phyloP scores from a whole-genome alignment of 2,113 vertebrate genomes.

The Takifugu bimaculatus region DNA sequence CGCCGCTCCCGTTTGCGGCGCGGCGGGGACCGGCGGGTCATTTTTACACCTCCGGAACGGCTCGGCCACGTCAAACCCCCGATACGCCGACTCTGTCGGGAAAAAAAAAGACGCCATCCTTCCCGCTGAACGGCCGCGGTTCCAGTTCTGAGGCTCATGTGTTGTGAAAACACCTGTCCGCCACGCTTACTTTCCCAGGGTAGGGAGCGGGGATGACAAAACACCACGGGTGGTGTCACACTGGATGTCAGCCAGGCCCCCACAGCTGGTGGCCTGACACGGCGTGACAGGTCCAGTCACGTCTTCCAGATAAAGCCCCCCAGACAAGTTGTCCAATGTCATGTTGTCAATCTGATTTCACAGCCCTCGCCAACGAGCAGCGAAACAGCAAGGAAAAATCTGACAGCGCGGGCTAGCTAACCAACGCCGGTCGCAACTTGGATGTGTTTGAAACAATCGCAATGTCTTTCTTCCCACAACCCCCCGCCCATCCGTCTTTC shows the following conservation, averaged over 20 bases:
- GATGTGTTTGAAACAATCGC: background rate
- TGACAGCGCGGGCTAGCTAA: slow-evolving; percentile 4
- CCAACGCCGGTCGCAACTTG: background rate
- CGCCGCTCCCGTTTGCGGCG: background rate
- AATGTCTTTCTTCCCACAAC: background rate
- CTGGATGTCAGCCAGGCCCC: slow-evolving; percentile 60
- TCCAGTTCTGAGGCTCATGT: slow-evolving; percentile 50
- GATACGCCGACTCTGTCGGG: slow-evolving; percentile 12
- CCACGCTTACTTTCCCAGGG: slow-evolving; percentile 46
- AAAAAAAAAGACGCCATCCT: slow-evolving; percentile 21
- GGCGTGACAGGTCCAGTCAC: slow-evolving; percentile 67
- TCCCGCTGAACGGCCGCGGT: slow-evolving; percentile 15
- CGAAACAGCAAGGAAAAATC: slow-evolving; percentile 27
- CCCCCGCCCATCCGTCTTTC: background rate
- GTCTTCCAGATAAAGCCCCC: slow-evolving; percentile 60
- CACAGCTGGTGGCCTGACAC: slow-evolving; percentile 66
- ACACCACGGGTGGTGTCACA: slow-evolving; percentile 72
- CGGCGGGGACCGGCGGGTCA: background rate
- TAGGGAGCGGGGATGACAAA: slow-evolving; percentile 60
- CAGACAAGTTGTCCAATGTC: slow-evolving; percentile 69
- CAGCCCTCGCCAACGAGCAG: slow-evolving; percentile 34
- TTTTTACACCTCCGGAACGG: slow-evolving; percentile 1
- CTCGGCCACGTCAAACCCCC: background rate
- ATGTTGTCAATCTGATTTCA: slow-evolving; percentile 71
- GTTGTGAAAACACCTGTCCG: slow-evolving; percentile 65